Percentiles rank a stretch among this genome's conserved stretches.
Evolutionary conservation across 2,113 vertebrate genomes (phyloP).

Genomic region (Chamaea fasciata): DNA sequence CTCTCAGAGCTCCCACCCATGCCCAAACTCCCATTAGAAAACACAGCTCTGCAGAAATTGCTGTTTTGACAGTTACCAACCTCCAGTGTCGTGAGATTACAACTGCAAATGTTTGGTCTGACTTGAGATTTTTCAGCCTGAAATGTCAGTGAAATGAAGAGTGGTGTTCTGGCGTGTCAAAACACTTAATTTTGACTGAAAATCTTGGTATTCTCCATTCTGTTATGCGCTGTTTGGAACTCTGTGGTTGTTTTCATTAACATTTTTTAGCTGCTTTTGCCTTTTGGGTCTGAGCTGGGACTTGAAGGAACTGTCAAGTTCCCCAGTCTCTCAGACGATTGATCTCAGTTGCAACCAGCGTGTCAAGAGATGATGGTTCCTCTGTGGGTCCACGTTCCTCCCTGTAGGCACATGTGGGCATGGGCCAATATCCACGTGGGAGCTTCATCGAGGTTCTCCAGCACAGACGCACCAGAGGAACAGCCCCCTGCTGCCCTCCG

Average conservation of each 20-base stretch:
- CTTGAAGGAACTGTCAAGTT: not conserved
- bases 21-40: not conserved
- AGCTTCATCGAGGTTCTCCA: not conserved
- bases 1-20: not conserved
- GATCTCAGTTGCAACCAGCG: rapidly evolving
- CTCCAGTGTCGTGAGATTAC: not conserved
- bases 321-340: not conserved
- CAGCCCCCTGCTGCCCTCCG: not conserved
- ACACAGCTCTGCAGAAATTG: not conserved
- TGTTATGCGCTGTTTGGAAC: not conserved
- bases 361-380: not conserved
- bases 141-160: not conserved
- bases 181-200: not conserved
- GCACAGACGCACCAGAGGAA: not conserved
- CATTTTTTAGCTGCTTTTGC: not conserved
- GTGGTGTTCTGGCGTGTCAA: not conserved
- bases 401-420: rapidly evolving
- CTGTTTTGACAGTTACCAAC: constrained; percentile 31
- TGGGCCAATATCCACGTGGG: rapidly evolving
- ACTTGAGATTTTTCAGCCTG: not conserved
- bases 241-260: not conserved
- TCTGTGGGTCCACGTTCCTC: not conserved
- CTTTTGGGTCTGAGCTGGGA: not conserved
- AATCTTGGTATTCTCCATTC: not conserved
- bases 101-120: constrained; percentile 11